phyloP scores from a whole-genome alignment of 2,797 vertebrate species.

The Centropyge bicolor region DNA sequence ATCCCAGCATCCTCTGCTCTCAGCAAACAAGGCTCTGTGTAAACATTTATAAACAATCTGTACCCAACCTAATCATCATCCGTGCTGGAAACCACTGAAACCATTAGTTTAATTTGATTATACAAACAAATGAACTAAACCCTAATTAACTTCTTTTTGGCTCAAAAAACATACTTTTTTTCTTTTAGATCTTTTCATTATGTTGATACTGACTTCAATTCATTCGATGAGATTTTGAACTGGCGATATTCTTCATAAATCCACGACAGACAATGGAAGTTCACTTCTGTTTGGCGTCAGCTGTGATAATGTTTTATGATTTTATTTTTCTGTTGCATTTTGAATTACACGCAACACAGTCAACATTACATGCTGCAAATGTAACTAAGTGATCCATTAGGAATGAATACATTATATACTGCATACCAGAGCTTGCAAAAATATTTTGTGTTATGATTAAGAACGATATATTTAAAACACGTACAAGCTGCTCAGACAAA shows the following conservation, averaged over 20 bases:
- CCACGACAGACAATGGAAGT: background rate
- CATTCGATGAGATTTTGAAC: background rate
- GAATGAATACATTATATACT: background rate
- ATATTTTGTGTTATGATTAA: background rate
- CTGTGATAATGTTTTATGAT: background rate
- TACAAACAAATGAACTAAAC: background rate
- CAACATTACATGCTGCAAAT: background rate
- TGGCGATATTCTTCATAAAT: background rate
- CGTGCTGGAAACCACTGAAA: background rate
- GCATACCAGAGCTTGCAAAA: background rate
- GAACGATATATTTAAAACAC: background rate
- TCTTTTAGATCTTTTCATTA: background rate
- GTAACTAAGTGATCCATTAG: background rate
- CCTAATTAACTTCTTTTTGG: background rate
- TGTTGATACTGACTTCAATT: background rate
- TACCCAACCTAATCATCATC: background rate
- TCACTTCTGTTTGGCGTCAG: background rate
- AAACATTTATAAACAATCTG: background rate
- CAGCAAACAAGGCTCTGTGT: background rate
- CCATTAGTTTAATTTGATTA: background rate
- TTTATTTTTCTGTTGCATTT: background rate
- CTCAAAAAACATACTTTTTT: background rate
- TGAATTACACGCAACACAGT: background rate
- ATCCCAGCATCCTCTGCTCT: constrained; percentile 18
- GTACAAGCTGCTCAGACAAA: background rate